A percentile compares a stretch with the other conserved stretches of the same genome.
Conservation (phyloP, 1,140 invertebrate species). For the Solen grandis region DNA sequence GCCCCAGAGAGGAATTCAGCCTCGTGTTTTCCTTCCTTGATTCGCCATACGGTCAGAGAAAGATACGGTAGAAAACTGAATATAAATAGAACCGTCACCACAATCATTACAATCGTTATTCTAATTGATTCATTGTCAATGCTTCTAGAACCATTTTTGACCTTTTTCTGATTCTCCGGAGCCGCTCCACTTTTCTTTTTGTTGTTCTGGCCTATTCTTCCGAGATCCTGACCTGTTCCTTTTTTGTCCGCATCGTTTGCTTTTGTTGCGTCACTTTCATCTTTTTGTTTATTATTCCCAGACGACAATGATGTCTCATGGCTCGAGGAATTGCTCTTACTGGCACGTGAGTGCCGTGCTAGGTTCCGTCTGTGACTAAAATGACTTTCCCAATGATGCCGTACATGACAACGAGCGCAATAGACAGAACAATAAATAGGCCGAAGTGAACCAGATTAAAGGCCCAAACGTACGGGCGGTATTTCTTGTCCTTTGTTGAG, state of each 20-base stretch:
- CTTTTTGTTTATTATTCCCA: background rate
- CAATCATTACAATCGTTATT: slow-evolving; percentile 45
- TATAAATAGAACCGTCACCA: slow-evolving; percentile 44
- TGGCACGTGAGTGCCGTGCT: background rate
- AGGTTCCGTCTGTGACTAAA: slow-evolving; percentile 5
- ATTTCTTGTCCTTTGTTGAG: slow-evolving; percentile 20
- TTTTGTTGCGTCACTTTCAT: background rate
- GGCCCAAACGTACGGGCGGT: slow-evolving; percentile 31
- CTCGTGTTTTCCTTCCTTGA: slow-evolving; percentile 40
- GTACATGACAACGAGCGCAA: slow-evolving; percentile 36
- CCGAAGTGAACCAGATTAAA: slow-evolving; percentile 52
- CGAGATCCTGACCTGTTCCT: background rate
- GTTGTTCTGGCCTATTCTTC: background rate
- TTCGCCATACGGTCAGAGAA: slow-evolving; percentile 39
- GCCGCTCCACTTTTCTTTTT: background rate
- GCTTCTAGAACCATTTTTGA: background rate
- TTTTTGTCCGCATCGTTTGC: background rate
- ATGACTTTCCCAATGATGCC: slow-evolving; percentile 36
- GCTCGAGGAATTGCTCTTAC: background rate
- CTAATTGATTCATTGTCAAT: slow-evolving; percentile 39
- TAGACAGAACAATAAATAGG: slow-evolving; percentile 34
- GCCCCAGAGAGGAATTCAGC: slow-evolving; percentile 32
- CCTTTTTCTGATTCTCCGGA: no score
- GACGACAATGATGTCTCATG: background rate
- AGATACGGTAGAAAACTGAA: slow-evolving; percentile 56